Percentiles rank a stretch among this genome's conserved stretches.
phyloP scores from a whole-genome alignment of 1,140 invertebrate genomes.

The Bilobella aurantiaca region DNA sequence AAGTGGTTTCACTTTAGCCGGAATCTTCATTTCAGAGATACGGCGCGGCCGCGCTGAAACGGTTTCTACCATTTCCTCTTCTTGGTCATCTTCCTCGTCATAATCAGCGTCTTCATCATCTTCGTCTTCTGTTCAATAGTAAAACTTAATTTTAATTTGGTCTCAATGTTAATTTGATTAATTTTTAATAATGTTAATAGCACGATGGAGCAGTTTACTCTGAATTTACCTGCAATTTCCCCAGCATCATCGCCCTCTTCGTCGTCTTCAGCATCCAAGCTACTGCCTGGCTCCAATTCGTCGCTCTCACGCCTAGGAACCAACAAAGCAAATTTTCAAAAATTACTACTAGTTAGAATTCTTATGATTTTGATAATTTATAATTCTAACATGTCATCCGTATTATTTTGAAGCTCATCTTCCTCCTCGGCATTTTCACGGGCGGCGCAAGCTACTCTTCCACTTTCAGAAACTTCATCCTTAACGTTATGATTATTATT shows the following conservation, averaged over 20 bases:
- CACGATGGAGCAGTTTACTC: background rate
- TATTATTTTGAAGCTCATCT: slow-evolving; percentile 42
- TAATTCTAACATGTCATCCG: slow-evolving; percentile 29
- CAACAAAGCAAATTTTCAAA: background rate
- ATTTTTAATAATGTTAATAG: no score
- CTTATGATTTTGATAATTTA: background rate
- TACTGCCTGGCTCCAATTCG: slow-evolving; percentile 20
- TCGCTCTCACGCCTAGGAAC: slow-evolving; percentile 32
- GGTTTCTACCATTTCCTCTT: slow-evolving; percentile 42
- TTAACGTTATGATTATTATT: no score
- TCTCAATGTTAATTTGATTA: no score
- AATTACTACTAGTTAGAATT: background rate
- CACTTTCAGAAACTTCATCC: slow-evolving; percentile 43
- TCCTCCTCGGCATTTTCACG: slow-evolving; percentile 46
- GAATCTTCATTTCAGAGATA: slow-evolving; percentile 55
- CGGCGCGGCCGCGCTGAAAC: slow-evolving; percentile 65
- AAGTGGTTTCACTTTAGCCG: slow-evolving; percentile 52
- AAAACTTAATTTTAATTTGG: background rate
- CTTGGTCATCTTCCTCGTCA: slow-evolving; percentile 45
- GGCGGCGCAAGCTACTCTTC: slow-evolving; percentile 41
- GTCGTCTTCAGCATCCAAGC: slow-evolving; percentile 24
- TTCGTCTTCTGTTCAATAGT: slow-evolving; percentile 34
- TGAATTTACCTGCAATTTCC: slow-evolving; percentile 18
- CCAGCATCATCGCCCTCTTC: slow-evolving; percentile 27
- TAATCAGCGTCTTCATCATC: slow-evolving; percentile 40